Base-by-base conservation (phyloP, 2,113 vertebrate genomes). In the Petrocephalus zakoni region DNA sequence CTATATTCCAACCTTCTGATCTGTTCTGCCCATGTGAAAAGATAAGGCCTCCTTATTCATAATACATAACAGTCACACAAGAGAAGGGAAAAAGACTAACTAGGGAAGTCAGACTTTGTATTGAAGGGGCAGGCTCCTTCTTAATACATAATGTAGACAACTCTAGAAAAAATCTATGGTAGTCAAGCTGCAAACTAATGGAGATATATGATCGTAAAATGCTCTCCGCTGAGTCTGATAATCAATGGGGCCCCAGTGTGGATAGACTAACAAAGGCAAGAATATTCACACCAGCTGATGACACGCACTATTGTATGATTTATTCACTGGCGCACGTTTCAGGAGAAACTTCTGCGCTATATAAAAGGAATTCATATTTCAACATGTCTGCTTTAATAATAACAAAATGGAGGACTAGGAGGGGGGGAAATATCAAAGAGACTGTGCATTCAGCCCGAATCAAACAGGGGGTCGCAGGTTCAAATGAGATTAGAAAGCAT, bases 161-260 rank as follows among this genome's bases (percentile, higher is more conserved):
- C 96, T 97, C 97, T 96, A 96, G 88, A 88, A 96, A 96, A 99
- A 99, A 99, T 98, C 97, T 97, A 98, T 99, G 97, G 96, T 96
- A 97, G 97, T 98, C 97, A 98, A 97, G 96, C 95, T 95, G 96
- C 91, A 94, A 96, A 95, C 96, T 99, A 99, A 99, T 99, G 97
- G 97, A 99, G 98, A 99, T 98, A 96, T 98, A 99, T 98, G 97
- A 98, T 96, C 96, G 96, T 97, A 98, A 97, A 97, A 96, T 95
- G 96, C 96, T 99, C 97, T 97, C 96, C 95, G 96, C 97, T 97
- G 97, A 97, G 97, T 98, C 97, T 99, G 96, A 97, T 97, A 99
- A 98, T 98, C 98, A 98, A 99, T 99, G 97, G 96, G 94, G 96
- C 96, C 95, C 94, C 96, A 95, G 96, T 97, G 96, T 97, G 96